Evolutionary conservation across 2,797 vertebrate genomes (phyloP), one percentile per base, ranked within the genome.

Genomic region (Artibeus jamaicensis): DNA sequence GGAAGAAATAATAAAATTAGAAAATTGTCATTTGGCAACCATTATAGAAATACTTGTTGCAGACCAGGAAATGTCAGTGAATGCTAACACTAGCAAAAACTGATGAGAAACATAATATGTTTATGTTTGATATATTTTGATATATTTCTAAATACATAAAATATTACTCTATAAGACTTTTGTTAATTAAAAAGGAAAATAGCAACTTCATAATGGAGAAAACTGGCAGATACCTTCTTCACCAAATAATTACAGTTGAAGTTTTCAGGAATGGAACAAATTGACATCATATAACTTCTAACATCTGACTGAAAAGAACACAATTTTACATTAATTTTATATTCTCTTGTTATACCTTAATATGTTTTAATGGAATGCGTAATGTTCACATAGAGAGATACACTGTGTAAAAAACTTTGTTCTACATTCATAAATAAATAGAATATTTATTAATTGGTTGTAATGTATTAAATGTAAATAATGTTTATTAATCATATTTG

Each of bases 401-500:
- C 0, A 34, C 18, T 53, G 6, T 34, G 6, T 68, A 46, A 53
- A 92, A 42, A 53, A 24, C 5, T 70, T 67, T 74, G 14, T 70
- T 71, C 42, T 74, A 24, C 9, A 78, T 93, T 83, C 37, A n/a
- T 55, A 71, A 42, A 37, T 73, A 26, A 65, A 88, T 37, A 32
- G 9, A 37, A 0, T 32, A 39, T 24, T 70, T 88, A 32, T 77
- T 95, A 90, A 71, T 71, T 86, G 39, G 74, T 70, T 62, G 2
- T 57, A 86, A 92, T 42, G 29, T 93, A 65, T n/a, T 86, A 74
- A 92, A 89, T 71, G 9, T 37, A 87, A 95, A 39, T 11, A 55
- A 57, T 79, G 18, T n/a, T 65, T 65, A 94, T 5, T 57, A n/a
- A 5, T 74, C 92, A 1, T 55, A 22, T 87, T 91, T 86, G 39